A percentile compares a stretch with the other conserved stretches of the same genome.
Evolutionary conservation across 2,797 vertebrate species (phyloP).

Genomic region (Peromyscus attwateri): DNA sequence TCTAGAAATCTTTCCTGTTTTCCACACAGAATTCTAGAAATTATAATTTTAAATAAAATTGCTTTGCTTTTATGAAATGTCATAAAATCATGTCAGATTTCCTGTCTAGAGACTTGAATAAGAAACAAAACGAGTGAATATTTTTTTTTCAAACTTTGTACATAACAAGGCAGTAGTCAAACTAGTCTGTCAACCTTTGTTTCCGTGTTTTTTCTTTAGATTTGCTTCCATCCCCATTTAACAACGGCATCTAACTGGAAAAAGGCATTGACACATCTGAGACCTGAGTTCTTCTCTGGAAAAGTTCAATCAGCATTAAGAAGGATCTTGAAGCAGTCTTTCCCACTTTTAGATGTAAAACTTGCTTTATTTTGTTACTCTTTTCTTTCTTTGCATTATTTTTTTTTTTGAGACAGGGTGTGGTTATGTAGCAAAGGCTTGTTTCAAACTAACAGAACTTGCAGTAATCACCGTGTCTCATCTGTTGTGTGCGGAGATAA

Average conservation of each 20-base stretch:
- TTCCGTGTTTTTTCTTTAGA: background rate
- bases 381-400: background rate
- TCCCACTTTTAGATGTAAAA: background rate
- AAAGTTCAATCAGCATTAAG: background rate
- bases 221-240: background rate
- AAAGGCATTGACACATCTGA: background rate
- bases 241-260: background rate
- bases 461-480: background rate
- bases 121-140: conserved; percentile 25
- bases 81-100: background rate
- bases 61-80: conserved; percentile 15
- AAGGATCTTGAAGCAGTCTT: background rate
- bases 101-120: background rate
- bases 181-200: background rate
- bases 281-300: background rate
- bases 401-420: background rate
- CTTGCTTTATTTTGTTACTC: background rate
- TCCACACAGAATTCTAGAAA: background rate
- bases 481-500: background rate
- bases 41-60: conserved; percentile 14
- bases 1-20: conserved; percentile 12
- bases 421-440: background rate
- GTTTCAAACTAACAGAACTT: background rate
- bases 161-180: background rate
- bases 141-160: background rate